Conservation (phyloP, 2,113 vertebrate species). For the Isichthys henryi region DNA sequence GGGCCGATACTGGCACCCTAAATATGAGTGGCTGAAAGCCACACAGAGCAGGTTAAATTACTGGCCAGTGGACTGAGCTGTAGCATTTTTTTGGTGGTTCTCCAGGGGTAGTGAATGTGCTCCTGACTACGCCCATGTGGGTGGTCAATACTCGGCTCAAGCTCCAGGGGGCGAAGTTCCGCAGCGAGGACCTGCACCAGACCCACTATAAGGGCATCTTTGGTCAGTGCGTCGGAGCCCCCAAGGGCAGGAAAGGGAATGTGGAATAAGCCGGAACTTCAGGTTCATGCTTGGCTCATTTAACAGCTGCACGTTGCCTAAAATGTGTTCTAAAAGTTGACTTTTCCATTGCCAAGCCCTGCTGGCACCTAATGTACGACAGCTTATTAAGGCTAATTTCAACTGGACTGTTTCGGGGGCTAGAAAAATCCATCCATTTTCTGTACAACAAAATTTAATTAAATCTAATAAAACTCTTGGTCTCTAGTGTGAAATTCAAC, state of each 20-base stretch:
- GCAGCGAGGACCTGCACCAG: slow-evolving; percentile 63
- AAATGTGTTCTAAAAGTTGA: background rate
- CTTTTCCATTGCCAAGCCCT: background rate
- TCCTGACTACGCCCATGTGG: slow-evolving; percentile 73
- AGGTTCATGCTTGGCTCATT: background rate
- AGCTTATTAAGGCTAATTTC: background rate
- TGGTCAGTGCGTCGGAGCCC: slow-evolving; percentile 41
- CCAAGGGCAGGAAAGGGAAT: background rate
- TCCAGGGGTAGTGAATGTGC: slow-evolving; percentile 63
- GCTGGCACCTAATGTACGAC: background rate
- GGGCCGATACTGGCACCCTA: background rate
- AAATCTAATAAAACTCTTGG: background rate
- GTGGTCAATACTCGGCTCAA: slow-evolving; percentile 73
- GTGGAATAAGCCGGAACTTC: background rate
- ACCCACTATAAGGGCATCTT: slow-evolving; percentile 67
- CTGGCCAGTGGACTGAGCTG: background rate
- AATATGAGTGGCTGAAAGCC: background rate
- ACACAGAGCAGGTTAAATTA: background rate
- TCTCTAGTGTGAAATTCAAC: background rate
- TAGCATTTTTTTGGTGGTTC: slow-evolving; percentile 8
- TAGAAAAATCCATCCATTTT: background rate
- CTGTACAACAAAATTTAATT: background rate
- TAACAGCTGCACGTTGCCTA: background rate
- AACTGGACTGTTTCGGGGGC: background rate
- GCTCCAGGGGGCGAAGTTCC: slow-evolving; percentile 69